Percentiles rank a stretch among this genome's conserved stretches.
Evolutionary conservation across 2,888 invertebrate species (phyloP).

Genomic region (Thumatha senex): DNA sequence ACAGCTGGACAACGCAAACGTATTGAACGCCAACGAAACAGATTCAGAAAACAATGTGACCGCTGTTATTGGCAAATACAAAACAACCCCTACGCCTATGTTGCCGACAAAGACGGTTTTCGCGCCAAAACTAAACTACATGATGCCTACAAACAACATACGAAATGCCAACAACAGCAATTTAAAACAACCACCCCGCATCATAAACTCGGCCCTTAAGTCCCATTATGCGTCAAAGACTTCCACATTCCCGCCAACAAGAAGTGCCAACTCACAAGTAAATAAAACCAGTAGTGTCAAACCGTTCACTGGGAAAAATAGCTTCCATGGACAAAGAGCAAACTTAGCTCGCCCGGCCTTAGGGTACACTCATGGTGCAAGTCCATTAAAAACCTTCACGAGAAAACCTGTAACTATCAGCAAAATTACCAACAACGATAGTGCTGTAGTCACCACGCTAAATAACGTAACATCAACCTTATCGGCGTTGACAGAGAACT

Average conservation of each 20-base stretch:
- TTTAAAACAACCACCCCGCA: constrained; percentile 64
- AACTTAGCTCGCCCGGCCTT: constrained; percentile 68
- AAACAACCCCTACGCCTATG: constrained; percentile 72
- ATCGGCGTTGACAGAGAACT: constrained; percentile 74
- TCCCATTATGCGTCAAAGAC: constrained; percentile 71
- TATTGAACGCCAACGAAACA: constrained; percentile 66
- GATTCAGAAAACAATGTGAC: constrained; percentile 77
- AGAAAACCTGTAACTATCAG: constrained; percentile 57
- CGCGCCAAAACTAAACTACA: constrained; percentile 73
- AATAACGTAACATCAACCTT: constrained; percentile 72
- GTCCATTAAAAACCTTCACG: constrained; percentile 67
- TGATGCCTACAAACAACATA: constrained; percentile 75
- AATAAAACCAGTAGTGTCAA: constrained; percentile 59
- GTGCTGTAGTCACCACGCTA: constrained; percentile 50
- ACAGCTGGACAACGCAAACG: constrained; percentile 73
- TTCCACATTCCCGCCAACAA: constrained; percentile 75
- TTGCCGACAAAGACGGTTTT: constrained; percentile 69
- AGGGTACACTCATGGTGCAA: constrained; percentile 64
- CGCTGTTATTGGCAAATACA: constrained; percentile 74
- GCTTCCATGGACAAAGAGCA: constrained; percentile 74
- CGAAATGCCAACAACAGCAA: constrained; percentile 71
- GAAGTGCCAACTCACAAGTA: constrained; percentile 71
- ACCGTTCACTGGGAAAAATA: constrained; percentile 66
- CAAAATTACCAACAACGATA: constrained; percentile 56
- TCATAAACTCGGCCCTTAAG: constrained; percentile 58